Conservation (phyloP, 2,797 vertebrate genomes). For the Pangasius sanitwongsei region DNA sequence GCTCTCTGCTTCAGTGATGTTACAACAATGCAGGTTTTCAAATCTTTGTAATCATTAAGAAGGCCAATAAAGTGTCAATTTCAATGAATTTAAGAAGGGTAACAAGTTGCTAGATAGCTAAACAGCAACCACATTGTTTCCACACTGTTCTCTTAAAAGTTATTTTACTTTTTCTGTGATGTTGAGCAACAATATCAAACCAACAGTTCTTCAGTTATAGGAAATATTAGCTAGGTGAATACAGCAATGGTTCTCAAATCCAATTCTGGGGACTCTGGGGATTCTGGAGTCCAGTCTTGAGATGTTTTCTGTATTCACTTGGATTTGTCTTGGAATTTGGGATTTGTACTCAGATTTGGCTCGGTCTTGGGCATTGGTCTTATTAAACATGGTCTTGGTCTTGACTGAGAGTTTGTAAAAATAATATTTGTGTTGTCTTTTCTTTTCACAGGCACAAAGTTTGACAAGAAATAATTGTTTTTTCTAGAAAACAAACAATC, state of each 20-base stretch:
- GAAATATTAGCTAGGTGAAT: background rate
- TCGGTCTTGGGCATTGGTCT: background rate
- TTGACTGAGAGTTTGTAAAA: background rate
- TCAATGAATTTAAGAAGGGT: background rate
- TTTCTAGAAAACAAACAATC: background rate
- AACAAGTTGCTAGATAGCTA: background rate
- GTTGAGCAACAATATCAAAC: background rate
- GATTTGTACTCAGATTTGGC: background rate
- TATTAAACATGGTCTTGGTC: background rate
- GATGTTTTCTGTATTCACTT: background rate
- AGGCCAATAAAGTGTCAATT: background rate
- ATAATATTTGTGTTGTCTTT: background rate
- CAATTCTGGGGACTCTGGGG: background rate
- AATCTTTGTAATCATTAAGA: background rate
- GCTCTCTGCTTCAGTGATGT: background rate
- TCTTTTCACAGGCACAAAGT: background rate
- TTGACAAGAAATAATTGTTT: background rate
- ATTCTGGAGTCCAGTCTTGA: background rate
- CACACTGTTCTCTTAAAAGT: background rate
- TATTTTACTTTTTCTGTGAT: background rate
- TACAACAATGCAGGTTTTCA: background rate
- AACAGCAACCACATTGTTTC: background rate
- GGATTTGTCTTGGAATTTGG: background rate
- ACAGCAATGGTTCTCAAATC: background rate
- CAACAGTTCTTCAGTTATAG: background rate